Evolutionary conservation across 2,888 invertebrate species (phyloP).

Genomic region (Caenorhabditis becei): DNA sequence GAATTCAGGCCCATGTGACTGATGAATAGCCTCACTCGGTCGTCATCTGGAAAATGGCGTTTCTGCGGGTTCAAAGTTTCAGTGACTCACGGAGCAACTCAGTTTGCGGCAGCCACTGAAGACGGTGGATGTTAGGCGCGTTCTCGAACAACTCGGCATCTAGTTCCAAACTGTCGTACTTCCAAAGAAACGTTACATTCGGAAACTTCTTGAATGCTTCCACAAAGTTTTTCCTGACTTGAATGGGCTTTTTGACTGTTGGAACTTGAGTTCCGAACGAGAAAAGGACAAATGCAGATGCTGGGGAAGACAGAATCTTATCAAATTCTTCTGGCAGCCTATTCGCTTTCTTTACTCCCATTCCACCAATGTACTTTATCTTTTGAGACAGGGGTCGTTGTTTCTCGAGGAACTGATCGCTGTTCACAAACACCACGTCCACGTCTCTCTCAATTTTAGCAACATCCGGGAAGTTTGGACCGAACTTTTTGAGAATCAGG

Average conservation of each 20-base stretch:
- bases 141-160: slow-evolving; percentile 56
- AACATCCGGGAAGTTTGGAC: slow-evolving; percentile 39
- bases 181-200: slow-evolving; percentile 68
- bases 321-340: slow-evolving; percentile 34
- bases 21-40: slow-evolving; percentile 63
- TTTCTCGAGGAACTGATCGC: slow-evolving; percentile 72
- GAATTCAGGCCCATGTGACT: slow-evolving; percentile 72
- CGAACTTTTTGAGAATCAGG: slow-evolving; percentile 24
- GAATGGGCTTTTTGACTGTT: slow-evolving; percentile 37
- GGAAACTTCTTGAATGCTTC: slow-evolving; percentile 69
- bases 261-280: slow-evolving; percentile 71
- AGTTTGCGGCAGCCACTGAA: slow-evolving; percentile 74
- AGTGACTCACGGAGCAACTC: slow-evolving; percentile 38
- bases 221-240: slow-evolving; percentile 61
- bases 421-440: slow-evolving; percentile 67
- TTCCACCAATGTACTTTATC: slow-evolving; percentile 74
- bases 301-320: not conserved
- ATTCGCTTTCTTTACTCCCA: slow-evolving; percentile 51
- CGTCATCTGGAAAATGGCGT: slow-evolving; percentile 53
- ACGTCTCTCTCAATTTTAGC: slow-evolving; percentile 31
- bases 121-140: slow-evolving; percentile 61
- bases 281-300: slow-evolving; percentile 59
- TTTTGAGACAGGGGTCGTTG: slow-evolving; percentile 67
- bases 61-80: not conserved
- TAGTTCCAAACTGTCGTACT: slow-evolving; percentile 59